Evolutionary conservation across 2,113 vertebrate genomes (phyloP), one percentile per base, ranked within the genome.

Genomic region (Phylloscopus trochiloides): DNA sequence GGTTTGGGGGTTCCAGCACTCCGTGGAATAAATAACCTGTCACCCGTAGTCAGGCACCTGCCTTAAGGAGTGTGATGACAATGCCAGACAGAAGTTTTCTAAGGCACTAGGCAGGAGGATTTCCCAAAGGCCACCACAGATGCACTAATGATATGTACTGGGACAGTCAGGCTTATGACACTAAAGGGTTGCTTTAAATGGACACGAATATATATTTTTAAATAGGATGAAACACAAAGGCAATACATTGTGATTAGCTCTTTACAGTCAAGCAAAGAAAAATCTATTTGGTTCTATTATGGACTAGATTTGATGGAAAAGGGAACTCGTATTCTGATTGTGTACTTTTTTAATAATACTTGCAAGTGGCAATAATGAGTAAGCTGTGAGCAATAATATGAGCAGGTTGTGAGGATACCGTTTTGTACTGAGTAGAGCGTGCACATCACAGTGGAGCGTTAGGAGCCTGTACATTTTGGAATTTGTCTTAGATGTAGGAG

Each of bases 321-420:
- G 66, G 95, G 92, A 95, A 89, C 92, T 97, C 15, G 2, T 94
- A 93, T 97, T 94, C 94, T 85, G 67, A 93, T 88, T 95, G 87
- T 58, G 71, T 97, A 95, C 95, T 96, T 96, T 96, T 94, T 83
- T 58, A 95, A 73, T 92, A 91, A 96, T 92, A 92, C 95, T 92
- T 96, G 97, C 97, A 97, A 97, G 97, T 87, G 97, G 98, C 98
- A 98, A 98, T 98, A 98, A 98, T 85, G 82, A 97, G 88, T 93
- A 96, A 96, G 96, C 92, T 96, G 90, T 96, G 96, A 98, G 98
- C 98, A 98, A 98, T 98, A 98, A 98, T 96, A 72, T 70, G 75
- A 97, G 92, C 86, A 95, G 97, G 94, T 89, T 80, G 52, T 88
- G 94, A 96, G 91, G 92, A 96, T 65, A 72, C 74, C 75, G 79